Conservation (phyloP, 1,140 invertebrate genomes). For the Drosophila erecta region DNA sequence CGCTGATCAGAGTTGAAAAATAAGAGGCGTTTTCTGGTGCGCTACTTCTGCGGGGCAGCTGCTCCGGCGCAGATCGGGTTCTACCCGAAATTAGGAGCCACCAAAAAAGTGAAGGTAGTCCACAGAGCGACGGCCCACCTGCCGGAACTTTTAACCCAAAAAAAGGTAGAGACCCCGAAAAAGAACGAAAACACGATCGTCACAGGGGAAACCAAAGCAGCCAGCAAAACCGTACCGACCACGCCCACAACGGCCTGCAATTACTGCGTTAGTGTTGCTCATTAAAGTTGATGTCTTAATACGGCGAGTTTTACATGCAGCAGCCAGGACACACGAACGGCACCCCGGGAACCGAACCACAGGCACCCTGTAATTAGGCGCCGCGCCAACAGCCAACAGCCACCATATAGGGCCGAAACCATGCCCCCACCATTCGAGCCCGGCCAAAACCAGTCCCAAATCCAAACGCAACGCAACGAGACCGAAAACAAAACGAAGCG, state of each 20-base stretch:
- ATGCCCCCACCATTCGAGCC: background rate
- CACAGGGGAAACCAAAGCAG: slow-evolving; percentile 62
- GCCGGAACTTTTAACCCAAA: slow-evolving; percentile 68
- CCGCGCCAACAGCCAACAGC: slow-evolving; percentile 49
- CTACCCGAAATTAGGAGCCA: slow-evolving; percentile 59
- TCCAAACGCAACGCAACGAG: slow-evolving; percentile 38
- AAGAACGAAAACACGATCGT: slow-evolving; percentile 28
- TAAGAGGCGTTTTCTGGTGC: slow-evolving; percentile 73
- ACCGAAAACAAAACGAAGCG: slow-evolving; percentile 47
- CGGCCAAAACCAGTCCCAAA: slow-evolving; percentile 18
- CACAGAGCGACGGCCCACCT: slow-evolving; percentile 49
- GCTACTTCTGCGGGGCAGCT: slow-evolving; percentile 64
- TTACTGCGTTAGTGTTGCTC: slow-evolving; percentile 80
- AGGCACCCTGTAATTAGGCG: slow-evolving; percentile 80
- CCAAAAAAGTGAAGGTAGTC: slow-evolving; percentile 60
- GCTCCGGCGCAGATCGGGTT: slow-evolving; percentile 23
- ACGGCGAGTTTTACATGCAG: slow-evolving; percentile 71
- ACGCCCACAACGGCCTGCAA: slow-evolving; percentile 65
- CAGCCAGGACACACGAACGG: slow-evolving; percentile 39
- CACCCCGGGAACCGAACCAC: slow-evolving; percentile 21
- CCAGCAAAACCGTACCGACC: slow-evolving; percentile 53
- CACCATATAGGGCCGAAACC: background rate
- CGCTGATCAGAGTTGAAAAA: slow-evolving; percentile 22
- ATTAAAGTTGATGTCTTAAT: slow-evolving; percentile 83
- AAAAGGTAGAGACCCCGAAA: slow-evolving; percentile 8